These are phyloP conservation scores for Globodera rostochiensis DNA, from an alignment of 1,140 invertebrate species.

Conservation along the genomic window DNA sequence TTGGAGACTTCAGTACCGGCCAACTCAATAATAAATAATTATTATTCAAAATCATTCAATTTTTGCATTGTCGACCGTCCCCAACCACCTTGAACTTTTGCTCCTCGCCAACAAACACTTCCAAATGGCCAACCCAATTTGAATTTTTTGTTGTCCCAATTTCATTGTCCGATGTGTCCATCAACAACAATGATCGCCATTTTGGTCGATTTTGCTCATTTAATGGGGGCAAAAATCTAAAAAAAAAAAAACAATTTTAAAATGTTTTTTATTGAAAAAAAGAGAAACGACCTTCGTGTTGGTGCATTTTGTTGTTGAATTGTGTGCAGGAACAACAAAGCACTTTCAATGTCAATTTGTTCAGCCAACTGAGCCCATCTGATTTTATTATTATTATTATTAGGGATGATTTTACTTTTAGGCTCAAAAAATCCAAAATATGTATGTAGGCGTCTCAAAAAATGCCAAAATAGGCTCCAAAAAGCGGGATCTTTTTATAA, in stretches of 20 bases:
- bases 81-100: constrained; percentile 15
- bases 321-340: constrained; percentile 21
- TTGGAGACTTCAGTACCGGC: no score
- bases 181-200: constrained; percentile 7
- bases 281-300: neutral
- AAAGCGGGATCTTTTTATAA: no score
- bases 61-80: no score
- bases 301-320: constrained; percentile 19
- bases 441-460: no score
- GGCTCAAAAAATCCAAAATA: no score
- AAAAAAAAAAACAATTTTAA: neutral
- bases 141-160: neutral
- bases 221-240: constrained; percentile 20
- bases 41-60: no score
- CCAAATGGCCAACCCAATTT: constrained; percentile 9
- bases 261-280: neutral
- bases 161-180: neutral
- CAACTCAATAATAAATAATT: no score
- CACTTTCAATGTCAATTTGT: constrained; percentile 4
- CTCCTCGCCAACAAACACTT: constrained; percentile 16
- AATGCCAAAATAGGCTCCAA: no score
- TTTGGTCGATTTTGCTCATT: constrained; percentile 8
- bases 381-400: neutral
- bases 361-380: constrained; percentile 25
- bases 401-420: no score